These are phyloP conservation scores for Xestia ashworthii DNA, from an alignment of 2,888 invertebrate genomes.

Conservation along the genomic window DNA sequence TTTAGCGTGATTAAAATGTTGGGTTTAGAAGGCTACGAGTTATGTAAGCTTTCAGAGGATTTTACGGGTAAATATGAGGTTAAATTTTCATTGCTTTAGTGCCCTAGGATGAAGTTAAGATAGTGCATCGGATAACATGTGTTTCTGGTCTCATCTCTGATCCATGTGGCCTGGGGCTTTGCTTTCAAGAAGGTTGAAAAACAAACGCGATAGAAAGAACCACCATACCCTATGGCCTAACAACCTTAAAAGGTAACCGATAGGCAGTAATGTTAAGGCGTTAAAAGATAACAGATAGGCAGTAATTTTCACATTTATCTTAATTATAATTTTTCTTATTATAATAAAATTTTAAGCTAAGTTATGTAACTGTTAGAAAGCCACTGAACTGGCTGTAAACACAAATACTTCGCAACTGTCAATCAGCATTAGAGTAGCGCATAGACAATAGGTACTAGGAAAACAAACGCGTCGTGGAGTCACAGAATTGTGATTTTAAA, in stretches of 20 bases:
- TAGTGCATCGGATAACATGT: neutral
- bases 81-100: neutral
- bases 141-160: neutral
- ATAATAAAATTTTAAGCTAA: neutral
- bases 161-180: neutral
- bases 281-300: neutral
- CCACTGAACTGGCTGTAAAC: neutral
- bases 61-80: neutral
- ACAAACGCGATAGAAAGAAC: neutral
- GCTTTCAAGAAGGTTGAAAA: neutral
- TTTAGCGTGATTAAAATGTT: neutral
- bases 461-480: conserved; percentile 11
- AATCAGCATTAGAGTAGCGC: conserved; percentile 6
- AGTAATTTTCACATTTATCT: neutral
- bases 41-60: neutral
- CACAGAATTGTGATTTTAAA: conserved; percentile 29
- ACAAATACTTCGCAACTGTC: neutral
- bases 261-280: no score
- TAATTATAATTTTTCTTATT: no score
- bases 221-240: neutral
- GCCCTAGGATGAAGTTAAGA: neutral
- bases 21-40: neutral
- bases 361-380: neutral
- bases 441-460: neutral
- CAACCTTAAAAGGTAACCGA: no score